Evolutionary conservation across 2,113 vertebrate species (phyloP), one percentile per base, ranked within the genome.

Genomic region (Heterocephalus glaber): DNA sequence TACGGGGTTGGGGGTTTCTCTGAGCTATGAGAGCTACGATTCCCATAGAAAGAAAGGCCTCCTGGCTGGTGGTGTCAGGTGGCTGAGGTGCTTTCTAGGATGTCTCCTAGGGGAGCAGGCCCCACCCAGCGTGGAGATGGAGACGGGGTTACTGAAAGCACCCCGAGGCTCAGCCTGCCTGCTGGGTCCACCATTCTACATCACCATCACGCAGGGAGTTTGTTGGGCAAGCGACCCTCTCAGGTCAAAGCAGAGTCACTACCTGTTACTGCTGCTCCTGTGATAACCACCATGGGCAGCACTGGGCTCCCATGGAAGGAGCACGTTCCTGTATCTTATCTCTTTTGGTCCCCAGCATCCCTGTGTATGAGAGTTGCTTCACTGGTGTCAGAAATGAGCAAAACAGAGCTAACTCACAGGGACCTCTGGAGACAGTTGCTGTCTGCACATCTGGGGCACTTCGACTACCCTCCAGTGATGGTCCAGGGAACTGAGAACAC

Each of bases 331-430:
- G 35, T 74, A 76, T 24, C 14, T 83, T n/a, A 49, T 66, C 52
- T 89, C 28, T 17, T 58, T 47, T 28, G 38, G 24, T 76, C 10
- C 9, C 24, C 19, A 33, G 81, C 38, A 47, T 63, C 35, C 24
- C 88, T 83, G 63, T 63, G 87, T 44, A 8, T 19, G 26, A 93
- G 19, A 47, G 20, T 66, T 76, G 70, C 22, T 60, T 94, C 92
- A 66, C n/a, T 90, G 10, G 2, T 54, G 20, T 66, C 26, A 94
- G 86, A 93, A 89, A 77, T 77, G 93, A 91, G 63, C 66, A 41
- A 72, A 88, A n/a, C 47, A 83, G 41, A 65, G 7, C 28, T 26
- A 47, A 92, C 47, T 94, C 93, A 82, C 2, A 4, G 16, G 58
- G 26, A 30, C 14, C 86, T 92, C 2, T 0, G 19, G 56, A 80